Evolutionary conservation across 2,797 vertebrate species (phyloP).

Genomic region (Spea hammondii): DNA sequence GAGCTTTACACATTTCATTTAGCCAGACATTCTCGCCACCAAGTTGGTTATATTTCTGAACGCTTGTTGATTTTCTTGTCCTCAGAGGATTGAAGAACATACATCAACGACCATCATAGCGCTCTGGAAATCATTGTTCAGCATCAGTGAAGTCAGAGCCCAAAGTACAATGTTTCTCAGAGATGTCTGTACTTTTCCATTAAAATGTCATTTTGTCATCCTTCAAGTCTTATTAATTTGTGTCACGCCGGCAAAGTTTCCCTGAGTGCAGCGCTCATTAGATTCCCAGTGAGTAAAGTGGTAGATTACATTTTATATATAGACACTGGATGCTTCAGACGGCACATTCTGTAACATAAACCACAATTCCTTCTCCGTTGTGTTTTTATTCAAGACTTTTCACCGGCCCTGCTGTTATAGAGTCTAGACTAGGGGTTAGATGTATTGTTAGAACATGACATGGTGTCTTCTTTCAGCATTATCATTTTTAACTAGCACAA

Average conservation of each 20-base stretch:
- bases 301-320: background rate
- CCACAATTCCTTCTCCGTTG: background rate
- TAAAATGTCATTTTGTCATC: conserved; percentile 36
- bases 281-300: background rate
- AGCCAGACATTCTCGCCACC: too few relatives aligned
- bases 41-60: background rate
- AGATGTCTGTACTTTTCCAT: conserved; percentile 23
- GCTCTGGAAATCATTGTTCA: conserved; percentile 27
- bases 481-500: too few relatives aligned
- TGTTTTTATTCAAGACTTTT: too few relatives aligned
- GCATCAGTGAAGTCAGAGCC: conserved; percentile 27
- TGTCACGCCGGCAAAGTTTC: background rate
- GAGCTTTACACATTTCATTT: too few relatives aligned
- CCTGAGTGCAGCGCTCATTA: background rate
- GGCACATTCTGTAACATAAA: background rate
- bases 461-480: too few relatives aligned
- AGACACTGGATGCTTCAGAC: background rate
- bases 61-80: background rate
- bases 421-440: too few relatives aligned
- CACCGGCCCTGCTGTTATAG: too few relatives aligned
- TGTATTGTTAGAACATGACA: too few relatives aligned
- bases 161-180: conserved; percentile 23
- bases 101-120: conserved; percentile 1
- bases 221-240: conserved; percentile 13
- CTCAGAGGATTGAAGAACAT: background rate